Conservation (phyloP, 2,888 invertebrate genomes). For the Allacma fusca region DNA sequence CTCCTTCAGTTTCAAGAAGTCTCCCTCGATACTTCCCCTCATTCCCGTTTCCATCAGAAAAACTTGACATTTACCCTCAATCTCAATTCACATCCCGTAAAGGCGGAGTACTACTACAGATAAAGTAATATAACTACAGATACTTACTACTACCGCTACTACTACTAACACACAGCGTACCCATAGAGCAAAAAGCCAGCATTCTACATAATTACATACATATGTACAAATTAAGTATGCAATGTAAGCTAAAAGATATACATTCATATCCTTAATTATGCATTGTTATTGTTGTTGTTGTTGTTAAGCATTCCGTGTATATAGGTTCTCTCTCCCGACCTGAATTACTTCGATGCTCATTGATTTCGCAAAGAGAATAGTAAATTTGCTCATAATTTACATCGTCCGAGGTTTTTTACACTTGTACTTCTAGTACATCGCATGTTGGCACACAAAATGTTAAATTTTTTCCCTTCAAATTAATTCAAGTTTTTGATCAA, state of each 20-base stretch:
- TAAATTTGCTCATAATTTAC: too few relatives aligned
- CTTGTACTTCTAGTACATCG: too few relatives aligned
- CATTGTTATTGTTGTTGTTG: not conserved
- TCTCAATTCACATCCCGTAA: slow-evolving; percentile 19
- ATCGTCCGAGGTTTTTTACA: too few relatives aligned
- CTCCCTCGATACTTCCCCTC: not conserved
- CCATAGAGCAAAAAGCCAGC: not conserved
- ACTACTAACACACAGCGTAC: not conserved
- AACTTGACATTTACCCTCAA: slow-evolving; percentile 17
- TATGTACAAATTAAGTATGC: not conserved
- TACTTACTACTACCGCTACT: too few relatives aligned
- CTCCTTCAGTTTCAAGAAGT: not conserved
- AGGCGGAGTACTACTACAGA: not conserved
- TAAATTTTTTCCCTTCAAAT: too few relatives aligned
- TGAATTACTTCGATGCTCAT: slow-evolving; percentile 5
- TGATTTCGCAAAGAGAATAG: slow-evolving; percentile 3
- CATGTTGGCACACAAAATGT: too few relatives aligned
- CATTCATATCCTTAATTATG: not conserved
- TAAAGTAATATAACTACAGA: too few relatives aligned
- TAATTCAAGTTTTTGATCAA: too few relatives aligned
- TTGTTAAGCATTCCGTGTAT: not conserved
- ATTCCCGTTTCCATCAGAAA: not conserved
- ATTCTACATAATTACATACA: not conserved
- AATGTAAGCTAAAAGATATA: not conserved
- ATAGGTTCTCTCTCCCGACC: not conserved